Evolutionary conservation across 2,797 vertebrate genomes (phyloP), one percentile per base, ranked within the genome.

Genomic region (Argyrosomus regius): DNA sequence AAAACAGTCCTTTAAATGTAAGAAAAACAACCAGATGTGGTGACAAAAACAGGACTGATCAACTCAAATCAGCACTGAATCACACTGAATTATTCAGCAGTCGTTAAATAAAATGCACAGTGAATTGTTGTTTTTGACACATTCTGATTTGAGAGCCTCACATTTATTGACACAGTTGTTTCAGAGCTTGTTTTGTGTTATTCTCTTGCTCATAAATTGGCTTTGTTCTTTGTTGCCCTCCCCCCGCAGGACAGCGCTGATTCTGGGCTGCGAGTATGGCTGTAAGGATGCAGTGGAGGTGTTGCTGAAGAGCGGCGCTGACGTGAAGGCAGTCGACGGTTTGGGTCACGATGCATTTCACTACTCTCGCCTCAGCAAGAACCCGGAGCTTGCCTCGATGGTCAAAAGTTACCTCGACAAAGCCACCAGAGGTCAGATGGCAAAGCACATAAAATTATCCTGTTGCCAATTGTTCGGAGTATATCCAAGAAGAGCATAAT

Each of bases 261-360:
- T 99, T 93, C 77, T 99, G 18, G 98, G 98, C 63, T 99, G 98
- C 12, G 98, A 99, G 77, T 97, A 96, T 0, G 96, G 96, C 73
- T 99, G 97, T 93, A 98, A 90, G 93, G 98, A 98, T 4, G 97
- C 98, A 0, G 98, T 99, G 52, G 97, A 99, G 58, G 96, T 99
- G 72, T 72, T 99, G 88, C 90, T 99, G 82, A 97, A 84, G 89
- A 96, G 91, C 0, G 97, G 97, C 0, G 95, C 95, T 0, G 97
- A 99, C 8, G 93, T 96, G 62, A 95, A 89, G 52, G 87, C 96
- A 22, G 91, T 96, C 6, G 98, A 99, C 60, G 60, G 95, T 76
- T 90, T 96, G 1, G 96, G 97, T 28, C 97, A 99, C 1, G 97
- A 99, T 78, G 92, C 96, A 31, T 95, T 95, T 84, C 97, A 99